Percentiles rank a stretch among this genome's conserved stretches.
Evolutionary conservation across 1,140 invertebrate genomes (phyloP).

Genomic region (Sycophila sp.): DNA sequence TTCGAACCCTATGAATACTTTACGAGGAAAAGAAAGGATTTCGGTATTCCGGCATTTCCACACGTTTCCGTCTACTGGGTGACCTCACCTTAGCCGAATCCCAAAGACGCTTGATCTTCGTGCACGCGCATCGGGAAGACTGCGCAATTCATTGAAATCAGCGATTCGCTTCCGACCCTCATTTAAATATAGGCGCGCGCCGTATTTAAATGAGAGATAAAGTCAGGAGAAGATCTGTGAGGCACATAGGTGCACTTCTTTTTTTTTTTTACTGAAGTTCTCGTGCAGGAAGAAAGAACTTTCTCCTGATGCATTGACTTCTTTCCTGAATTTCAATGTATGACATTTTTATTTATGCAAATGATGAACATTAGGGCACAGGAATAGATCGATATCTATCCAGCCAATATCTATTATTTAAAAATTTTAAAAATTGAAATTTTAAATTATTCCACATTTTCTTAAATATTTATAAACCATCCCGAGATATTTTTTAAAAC

Average conservation of each 20-base stretch:
- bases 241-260: neutral
- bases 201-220: constrained; percentile 14
- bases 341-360: neutral
- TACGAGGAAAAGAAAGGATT: neutral
- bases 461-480: too few relatives aligned
- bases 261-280: neutral
- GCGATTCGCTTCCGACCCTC: neutral
- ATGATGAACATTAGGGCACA: neutral
- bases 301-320: neutral
- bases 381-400: neutral
- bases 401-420: neutral
- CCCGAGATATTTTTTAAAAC: too few relatives aligned
- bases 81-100: neutral
- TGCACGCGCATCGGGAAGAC: neutral
- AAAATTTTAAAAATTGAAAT: too few relatives aligned
- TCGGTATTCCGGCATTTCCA: neutral
- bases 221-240: too few relatives aligned
- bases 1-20: too few relatives aligned
- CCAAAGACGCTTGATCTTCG: neutral
- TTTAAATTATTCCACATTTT: too few relatives aligned
- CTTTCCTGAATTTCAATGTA: neutral
- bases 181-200: constrained; percentile 27
- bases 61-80: neutral
- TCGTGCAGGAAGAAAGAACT: neutral
- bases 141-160: constrained; percentile 34